Conservation (phyloP, 1,140 invertebrate species). For the Lepeophtheirus salmonis region DNA sequence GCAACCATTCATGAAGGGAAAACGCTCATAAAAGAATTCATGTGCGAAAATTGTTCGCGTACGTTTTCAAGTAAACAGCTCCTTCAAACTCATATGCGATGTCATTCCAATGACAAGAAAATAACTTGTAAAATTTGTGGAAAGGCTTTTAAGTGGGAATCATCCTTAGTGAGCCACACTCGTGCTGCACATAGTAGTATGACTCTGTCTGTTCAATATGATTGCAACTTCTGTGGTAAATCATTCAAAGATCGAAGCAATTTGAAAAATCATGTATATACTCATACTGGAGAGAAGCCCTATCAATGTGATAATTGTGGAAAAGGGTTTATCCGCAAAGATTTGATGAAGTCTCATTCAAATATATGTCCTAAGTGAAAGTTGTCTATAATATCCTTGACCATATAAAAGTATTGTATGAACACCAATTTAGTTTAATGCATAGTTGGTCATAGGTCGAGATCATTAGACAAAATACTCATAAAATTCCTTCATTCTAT, state of each 20-base stretch:
- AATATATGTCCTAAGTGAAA: conserved; percentile 48
- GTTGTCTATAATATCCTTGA: too few species aligned
- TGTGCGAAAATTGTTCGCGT: conserved; percentile 4
- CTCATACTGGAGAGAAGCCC: conserved; percentile 53
- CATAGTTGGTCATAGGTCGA: too few species aligned
- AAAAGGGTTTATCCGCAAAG: conserved; percentile 78
- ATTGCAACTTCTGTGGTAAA: conserved; percentile 3
- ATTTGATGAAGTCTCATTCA: conserved; percentile 79
- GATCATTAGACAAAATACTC: too few species aligned
- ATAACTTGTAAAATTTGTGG: not conserved
- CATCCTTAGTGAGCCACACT: not conserved
- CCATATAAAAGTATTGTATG: not conserved
- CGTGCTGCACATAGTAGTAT: not conserved
- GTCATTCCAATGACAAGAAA: conserved; percentile 1
- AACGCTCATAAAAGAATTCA: not conserved
- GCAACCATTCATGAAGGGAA: not conserved
- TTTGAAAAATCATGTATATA: conserved; percentile 60
- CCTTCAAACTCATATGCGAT: not conserved
- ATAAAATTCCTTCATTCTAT: too few species aligned
- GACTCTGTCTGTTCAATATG: not conserved
- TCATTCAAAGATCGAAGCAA: conserved; percentile 54
- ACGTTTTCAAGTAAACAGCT: conserved; percentile 7
- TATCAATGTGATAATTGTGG: conserved; percentile 55
- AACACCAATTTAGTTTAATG: too few species aligned
- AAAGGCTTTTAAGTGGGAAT: conserved; percentile 9